These are phyloP conservation scores for Craterocephalus amniculus DNA, from an alignment of 2,797 vertebrate genomes.

Conservation along the genomic window DNA sequence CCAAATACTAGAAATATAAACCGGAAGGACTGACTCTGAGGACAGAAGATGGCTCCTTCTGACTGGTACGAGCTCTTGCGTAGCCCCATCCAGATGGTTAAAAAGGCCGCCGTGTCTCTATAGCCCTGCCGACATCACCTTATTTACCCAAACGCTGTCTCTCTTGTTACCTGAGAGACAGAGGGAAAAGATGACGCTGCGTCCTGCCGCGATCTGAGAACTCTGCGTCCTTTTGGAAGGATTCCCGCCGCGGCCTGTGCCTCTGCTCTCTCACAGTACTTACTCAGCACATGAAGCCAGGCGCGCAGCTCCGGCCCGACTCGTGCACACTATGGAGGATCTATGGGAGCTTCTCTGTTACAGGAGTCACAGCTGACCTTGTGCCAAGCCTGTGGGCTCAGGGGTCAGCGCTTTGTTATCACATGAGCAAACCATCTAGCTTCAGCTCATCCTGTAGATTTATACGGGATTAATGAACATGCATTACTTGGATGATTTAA, in stretches of 20 bases:
- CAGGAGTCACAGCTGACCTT: conserved; percentile 74
- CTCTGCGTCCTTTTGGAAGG: conserved; percentile 76
- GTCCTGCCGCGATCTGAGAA: conserved; percentile 68
- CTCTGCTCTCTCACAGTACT: conserved; percentile 63
- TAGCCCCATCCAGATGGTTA: conserved; percentile 8
- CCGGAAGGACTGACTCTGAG: conserved; percentile 32
- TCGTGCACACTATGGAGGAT: conserved; percentile 37
- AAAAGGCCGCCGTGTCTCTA: conserved; percentile 34
- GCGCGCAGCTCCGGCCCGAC: conserved; percentile 31
- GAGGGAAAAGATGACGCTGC: conserved; percentile 71
- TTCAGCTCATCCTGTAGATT: background rate
- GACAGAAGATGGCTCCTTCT: conserved; percentile 68
- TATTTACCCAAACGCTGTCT: conserved; percentile 39
- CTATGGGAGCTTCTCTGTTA: conserved; percentile 58
- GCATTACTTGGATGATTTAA: background rate
- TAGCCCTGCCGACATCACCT: conserved; percentile 35
- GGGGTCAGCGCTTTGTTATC: conserved; percentile 53
- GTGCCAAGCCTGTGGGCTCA: conserved; percentile 58
- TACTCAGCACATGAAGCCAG: conserved; percentile 69
- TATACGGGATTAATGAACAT: background rate
- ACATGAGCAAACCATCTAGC: conserved; percentile 17
- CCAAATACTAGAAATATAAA: conserved; percentile 50
- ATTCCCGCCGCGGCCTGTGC: conserved; percentile 55
- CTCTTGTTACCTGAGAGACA: conserved; percentile 74
- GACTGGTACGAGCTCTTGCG: conserved; percentile 37